A percentile compares a stretch with the other conserved stretches of the same genome.
These are phyloP conservation scores for Melieria picta DNA, from an alignment of 2,888 invertebrate genomes.

Conservation along the genomic window DNA sequence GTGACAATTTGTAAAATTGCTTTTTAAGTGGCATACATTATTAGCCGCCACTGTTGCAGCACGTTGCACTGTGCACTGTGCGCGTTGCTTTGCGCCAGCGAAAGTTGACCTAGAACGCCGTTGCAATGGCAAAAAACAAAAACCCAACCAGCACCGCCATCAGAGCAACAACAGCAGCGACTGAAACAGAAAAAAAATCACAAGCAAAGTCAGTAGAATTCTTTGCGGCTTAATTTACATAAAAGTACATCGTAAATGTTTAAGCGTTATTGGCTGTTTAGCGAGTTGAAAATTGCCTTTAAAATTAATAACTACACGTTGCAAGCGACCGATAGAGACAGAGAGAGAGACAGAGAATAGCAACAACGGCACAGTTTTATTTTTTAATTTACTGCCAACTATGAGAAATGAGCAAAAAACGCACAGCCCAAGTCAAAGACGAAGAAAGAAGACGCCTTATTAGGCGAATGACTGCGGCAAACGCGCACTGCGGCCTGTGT, in stretches of 20 bases:
- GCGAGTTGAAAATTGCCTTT: constrained; percentile 22
- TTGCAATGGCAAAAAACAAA: no score
- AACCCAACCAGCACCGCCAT: no score
- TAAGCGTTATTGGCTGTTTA: constrained; percentile 16
- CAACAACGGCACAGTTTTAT: no score
- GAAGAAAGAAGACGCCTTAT: no score
- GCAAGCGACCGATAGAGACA: no score
- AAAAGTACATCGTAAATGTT: constrained; percentile 26
- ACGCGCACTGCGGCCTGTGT: no score
- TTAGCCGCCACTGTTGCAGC: background rate
- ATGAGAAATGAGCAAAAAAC: no score
- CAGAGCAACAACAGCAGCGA: background rate
- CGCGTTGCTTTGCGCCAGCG: background rate
- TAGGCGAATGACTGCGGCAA: no score
- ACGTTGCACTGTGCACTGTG: background rate
- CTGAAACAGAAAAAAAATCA: constrained; percentile 1
- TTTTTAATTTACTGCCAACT: no score
- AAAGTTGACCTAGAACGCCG: constrained; percentile 29
- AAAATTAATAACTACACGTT: background rate
- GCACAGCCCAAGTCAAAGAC: no score
- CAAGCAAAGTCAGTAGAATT: constrained; percentile 4
- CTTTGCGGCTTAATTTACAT: constrained; percentile 10
- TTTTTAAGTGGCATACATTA: constrained; percentile 34
- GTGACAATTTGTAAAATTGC: constrained; percentile 32
- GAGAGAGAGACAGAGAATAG: no score